Conservation (phyloP, 2,113 vertebrate species). For the Smithornis capensis region DNA sequence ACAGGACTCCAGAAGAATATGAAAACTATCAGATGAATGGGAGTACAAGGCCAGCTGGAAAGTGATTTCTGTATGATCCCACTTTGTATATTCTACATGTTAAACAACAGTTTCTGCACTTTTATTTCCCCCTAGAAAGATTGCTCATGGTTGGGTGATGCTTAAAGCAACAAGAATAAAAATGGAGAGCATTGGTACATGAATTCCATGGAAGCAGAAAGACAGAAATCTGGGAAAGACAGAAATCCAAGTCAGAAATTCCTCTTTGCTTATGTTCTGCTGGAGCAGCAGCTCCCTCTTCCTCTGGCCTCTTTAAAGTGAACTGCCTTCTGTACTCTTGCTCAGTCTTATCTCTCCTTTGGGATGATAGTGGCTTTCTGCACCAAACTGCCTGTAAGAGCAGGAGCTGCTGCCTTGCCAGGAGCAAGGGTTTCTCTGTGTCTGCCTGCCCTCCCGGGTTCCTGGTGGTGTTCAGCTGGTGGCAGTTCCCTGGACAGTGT, state of each 20-base stretch:
- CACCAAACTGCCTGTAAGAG: not conserved
- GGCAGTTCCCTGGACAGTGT: not conserved
- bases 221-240: not conserved
- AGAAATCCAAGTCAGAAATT: not conserved
- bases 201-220: not conserved
- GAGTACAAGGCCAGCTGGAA: constrained; percentile 29
- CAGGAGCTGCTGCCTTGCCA: not conserved
- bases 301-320: not conserved
- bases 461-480: not conserved
- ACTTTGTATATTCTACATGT: not conserved
- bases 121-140: not conserved
- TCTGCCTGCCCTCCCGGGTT: not conserved
- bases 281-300: not conserved
- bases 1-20: not conserved
- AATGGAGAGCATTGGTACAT: not conserved
- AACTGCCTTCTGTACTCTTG: not conserved
- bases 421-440: not conserved
- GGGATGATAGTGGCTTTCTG: not conserved
- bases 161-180: not conserved
- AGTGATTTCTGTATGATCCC: not conserved
- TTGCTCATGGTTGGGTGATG: not conserved
- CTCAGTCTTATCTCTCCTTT: not conserved
- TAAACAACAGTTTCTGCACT: not conserved
- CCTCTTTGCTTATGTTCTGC: not conserved
- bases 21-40: not conserved